These are phyloP conservation scores for Syngnathus rostellatus DNA, from an alignment of 2,797 vertebrate species.

Conservation along the genomic window DNA sequence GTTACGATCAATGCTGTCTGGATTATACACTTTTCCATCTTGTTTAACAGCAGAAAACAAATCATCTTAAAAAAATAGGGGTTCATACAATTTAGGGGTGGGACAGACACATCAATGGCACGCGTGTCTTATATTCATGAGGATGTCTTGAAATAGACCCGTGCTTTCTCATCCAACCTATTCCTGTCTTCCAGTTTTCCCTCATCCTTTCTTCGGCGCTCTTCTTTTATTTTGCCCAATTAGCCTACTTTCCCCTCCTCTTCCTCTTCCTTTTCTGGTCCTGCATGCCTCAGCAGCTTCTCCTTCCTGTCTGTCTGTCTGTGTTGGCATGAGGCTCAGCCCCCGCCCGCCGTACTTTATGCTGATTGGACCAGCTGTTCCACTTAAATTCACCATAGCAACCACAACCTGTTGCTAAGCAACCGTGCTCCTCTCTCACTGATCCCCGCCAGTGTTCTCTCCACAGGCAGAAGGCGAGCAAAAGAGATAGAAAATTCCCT, in stretches of 20 bases:
- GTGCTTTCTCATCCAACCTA: neutral
- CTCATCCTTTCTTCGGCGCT: constrained; percentile 1
- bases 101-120: no score
- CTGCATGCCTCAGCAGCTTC: constrained; percentile 67
- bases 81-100: no score
- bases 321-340: constrained; percentile 79
- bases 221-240: constrained; percentile 13
- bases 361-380: constrained; percentile 93
- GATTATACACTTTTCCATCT: no score
- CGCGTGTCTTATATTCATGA: neutral
- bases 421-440: constrained; percentile 76
- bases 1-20: no score
- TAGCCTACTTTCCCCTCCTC: constrained; percentile 13
- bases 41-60: no score
- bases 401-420: constrained; percentile 94
- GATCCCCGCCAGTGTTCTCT: constrained; percentile 86
- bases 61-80: no score
- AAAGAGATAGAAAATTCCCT: constrained; percentile 72
- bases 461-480: constrained; percentile 74
- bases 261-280: constrained; percentile 23
- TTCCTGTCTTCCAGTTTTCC: neutral
- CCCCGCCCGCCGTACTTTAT: constrained; percentile 80
- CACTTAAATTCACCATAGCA: constrained; percentile 94
- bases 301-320: constrained; percentile 74
- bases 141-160: neutral